These are phyloP conservation scores for Trachelus iudaicus DNA, from an alignment of 2,888 invertebrate species.

Conservation along the genomic window DNA sequence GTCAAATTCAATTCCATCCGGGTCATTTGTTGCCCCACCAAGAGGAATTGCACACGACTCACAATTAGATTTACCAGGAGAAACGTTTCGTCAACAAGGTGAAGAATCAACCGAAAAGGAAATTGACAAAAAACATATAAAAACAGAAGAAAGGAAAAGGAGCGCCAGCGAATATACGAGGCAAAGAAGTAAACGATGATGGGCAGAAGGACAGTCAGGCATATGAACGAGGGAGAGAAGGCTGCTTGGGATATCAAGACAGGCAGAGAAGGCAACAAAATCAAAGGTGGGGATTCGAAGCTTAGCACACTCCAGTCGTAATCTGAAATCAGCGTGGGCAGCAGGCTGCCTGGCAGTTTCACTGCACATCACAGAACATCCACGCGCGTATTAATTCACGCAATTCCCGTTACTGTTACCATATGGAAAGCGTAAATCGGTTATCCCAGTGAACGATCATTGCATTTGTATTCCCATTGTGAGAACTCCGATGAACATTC, in stretches of 20 bases:
- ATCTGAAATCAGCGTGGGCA: slow-evolving; percentile 4
- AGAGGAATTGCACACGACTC: not conserved
- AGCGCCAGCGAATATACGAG: not conserved
- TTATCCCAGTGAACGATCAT: not conserved
- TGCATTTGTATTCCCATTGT: not conserved
- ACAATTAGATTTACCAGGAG: not conserved
- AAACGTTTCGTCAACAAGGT: not conserved
- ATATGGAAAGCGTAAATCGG: not conserved
- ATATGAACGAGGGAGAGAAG: not conserved
- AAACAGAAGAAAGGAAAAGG: not conserved
- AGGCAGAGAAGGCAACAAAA: not conserved
- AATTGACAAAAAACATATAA: not conserved
- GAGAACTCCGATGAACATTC: not conserved
- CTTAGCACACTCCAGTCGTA: slow-evolving; percentile 1
- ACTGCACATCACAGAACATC: not conserved
- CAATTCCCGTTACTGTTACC: not conserved
- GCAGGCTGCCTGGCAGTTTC: not conserved
- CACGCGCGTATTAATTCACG: not conserved
- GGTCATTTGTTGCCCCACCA: not conserved
- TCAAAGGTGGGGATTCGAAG: not conserved
- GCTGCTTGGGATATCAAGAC: not conserved
- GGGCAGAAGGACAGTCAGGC: not conserved
- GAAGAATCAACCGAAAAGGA: not conserved
- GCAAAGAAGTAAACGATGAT: not conserved
- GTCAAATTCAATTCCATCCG: not conserved